phyloP scores from a whole-genome alignment of 2,888 invertebrate genomes.

The Drosophila testacea region DNA sequence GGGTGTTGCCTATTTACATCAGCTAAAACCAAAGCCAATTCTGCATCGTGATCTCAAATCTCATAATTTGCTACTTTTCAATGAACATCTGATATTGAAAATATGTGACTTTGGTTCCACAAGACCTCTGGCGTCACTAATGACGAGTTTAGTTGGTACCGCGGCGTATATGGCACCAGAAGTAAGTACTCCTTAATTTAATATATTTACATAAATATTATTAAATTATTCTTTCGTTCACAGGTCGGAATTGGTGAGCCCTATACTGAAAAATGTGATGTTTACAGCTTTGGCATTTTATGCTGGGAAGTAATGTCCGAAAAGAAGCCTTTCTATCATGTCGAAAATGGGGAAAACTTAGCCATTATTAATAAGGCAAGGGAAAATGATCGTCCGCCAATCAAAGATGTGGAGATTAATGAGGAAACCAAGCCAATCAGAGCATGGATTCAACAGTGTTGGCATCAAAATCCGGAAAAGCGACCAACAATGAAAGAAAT shows the following conservation, averaged over 20 bases:
- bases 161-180: slow-evolving; percentile 47
- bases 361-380: not conserved
- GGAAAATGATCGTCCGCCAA: slow-evolving; percentile 2
- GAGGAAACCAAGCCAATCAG: not conserved
- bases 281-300: slow-evolving; percentile 48
- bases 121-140: not conserved
- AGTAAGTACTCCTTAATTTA: slow-evolving; percentile 12
- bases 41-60: slow-evolving; percentile 57
- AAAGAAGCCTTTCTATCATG: slow-evolving; percentile 3
- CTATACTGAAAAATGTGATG: slow-evolving; percentile 39
- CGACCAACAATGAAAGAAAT: slow-evolving; percentile 22
- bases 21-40: slow-evolving; percentile 10
- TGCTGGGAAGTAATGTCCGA: slow-evolving; percentile 49
- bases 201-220: too few relatives aligned
- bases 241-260: too few relatives aligned
- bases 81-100: slow-evolving; percentile 22
- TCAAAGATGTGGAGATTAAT: not conserved
- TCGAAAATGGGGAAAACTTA: rapidly evolving
- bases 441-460: slow-evolving; percentile 24
- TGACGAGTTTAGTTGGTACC: slow-evolving; percentile 35
- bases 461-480: slow-evolving; percentile 20
- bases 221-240: too few relatives aligned
- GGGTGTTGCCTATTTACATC: slow-evolving; percentile 46
- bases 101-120: slow-evolving; percentile 55
- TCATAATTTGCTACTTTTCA: slow-evolving; percentile 27